Base-by-base conservation (phyloP, 1,140 invertebrate species). In the Stegodyphus mimosarum region DNA sequence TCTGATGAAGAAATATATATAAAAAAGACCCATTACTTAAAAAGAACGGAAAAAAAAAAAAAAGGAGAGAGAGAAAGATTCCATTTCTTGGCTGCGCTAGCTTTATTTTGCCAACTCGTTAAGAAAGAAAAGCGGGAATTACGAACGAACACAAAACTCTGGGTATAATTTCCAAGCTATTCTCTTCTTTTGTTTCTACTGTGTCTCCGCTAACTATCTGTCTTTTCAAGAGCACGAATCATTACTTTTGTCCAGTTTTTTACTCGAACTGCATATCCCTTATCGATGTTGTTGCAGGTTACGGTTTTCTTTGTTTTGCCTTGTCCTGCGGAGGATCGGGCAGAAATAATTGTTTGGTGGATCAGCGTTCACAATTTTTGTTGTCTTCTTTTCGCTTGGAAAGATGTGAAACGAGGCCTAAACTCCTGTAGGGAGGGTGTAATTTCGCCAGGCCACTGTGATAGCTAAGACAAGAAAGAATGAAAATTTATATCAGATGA, bases 21-120 rank as follows among this genome's bases (percentile, higher is more conserved):
- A 48, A 74, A 71, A 60, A 78, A 63, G 15, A 13, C 33, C 1
- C 33, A 33, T 67, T 15, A 77, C 63, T 50, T 48, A 66, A 53
- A 74, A 74, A 74, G 50, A 69, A 55, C 67, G 18, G 66, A 9
- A 5, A 77, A 52, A 64, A 66, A 63, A 66, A 72, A 73, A n/a
- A n/a, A n/a, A n/a, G n/a, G n/a, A n/a, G 49, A 15, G 55, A 60
- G 15, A 10, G 15, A 48, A 83, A 48, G 63, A 9, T 18, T 13
- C 18, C 63, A 49, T 83, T 50, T 75, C 63, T 75, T 70, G 63
- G 63, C 81, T 60, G 55, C 64, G 81, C 73, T 67, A 84, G 81
- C 72, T 84, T 84, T 84, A 74, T 84, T 70, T 84, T 70, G 64
- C 64, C 72, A 84, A 84, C 81, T 84, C 81, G 64, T 84, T 84